Conservation (phyloP, 2,888 invertebrate species). For the Scaptodrosophila latifasciaeformis region DNA sequence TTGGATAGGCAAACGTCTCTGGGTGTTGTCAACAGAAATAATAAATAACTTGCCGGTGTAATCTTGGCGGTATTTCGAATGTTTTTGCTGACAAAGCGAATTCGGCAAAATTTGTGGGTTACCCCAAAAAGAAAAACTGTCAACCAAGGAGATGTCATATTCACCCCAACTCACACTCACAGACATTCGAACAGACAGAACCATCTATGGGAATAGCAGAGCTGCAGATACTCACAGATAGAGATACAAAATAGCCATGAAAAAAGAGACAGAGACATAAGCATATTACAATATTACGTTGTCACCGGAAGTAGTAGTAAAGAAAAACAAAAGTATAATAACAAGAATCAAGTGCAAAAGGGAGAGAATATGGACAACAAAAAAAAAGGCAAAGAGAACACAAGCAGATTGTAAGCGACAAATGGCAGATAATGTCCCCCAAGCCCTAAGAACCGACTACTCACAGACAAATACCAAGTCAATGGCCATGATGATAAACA, state of each 20-base stretch:
- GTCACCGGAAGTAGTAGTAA: constrained; percentile 58
- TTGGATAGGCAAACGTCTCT: constrained; percentile 29
- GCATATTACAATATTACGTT: constrained; percentile 71
- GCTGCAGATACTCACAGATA: background rate
- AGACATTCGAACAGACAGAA: constrained; percentile 38
- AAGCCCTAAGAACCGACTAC: background rate
- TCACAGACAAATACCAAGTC: no score
- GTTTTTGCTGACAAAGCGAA: constrained; percentile 60
- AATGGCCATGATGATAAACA: no score
- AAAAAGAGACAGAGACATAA: constrained; percentile 56
- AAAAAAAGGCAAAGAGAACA: constrained; percentile 59
- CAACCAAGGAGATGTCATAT: background rate
- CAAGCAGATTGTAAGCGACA: constrained; percentile 68
- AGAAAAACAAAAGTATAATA: constrained; percentile 10
- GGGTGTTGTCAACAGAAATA: no score
- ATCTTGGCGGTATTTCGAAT: constrained; percentile 30
- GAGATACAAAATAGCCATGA: constrained; percentile 25
- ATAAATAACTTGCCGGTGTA: constrained; percentile 63
- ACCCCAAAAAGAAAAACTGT: constrained; percentile 5
- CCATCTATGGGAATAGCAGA: no score
- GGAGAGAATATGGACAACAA: constrained; percentile 14
- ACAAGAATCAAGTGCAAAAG: constrained; percentile 8
- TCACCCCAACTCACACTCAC: constrained; percentile 14
- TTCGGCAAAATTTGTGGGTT: constrained; percentile 34
- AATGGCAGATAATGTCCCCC: constrained; percentile 67